Percentiles rank a stretch among this genome's conserved stretches.
Evolutionary conservation across 2,797 vertebrate genomes (phyloP).

Genomic region (Sebastes trivittatus): DNA sequence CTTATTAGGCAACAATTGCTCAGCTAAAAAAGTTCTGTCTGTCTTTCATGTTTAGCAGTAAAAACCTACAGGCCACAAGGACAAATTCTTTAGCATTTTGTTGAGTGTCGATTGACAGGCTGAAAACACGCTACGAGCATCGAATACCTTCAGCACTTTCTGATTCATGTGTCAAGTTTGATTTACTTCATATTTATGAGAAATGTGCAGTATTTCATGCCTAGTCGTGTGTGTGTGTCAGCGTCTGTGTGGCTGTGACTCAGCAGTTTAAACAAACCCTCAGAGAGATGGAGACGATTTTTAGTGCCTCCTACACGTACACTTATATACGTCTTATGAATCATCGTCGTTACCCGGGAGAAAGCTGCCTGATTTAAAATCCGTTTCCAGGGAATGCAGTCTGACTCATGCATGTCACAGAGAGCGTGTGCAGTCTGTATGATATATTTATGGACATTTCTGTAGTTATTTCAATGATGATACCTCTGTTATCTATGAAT

Average conservation of each 20-base stretch:
- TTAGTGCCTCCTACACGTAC: conserved; percentile 64
- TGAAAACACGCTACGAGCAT: neutral
- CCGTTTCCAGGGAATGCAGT: conserved; percentile 41
- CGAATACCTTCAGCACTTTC: neutral
- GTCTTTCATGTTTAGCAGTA: neutral
- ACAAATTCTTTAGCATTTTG: neutral
- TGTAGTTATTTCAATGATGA: neutral
- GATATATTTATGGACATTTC: conserved; percentile 2
- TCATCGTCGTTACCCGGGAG: conserved; percentile 72
- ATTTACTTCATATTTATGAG: conserved; percentile 20
- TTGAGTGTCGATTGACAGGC: neutral
- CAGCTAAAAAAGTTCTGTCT: neutral
- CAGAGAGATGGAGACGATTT: conserved; percentile 57
- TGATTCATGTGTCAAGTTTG: conserved; percentile 16
- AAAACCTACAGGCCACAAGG: neutral
- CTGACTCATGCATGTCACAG: conserved; percentile 37
- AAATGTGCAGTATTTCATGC: conserved; percentile 31
- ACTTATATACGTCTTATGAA: conserved; percentile 65
- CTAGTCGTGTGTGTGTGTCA: conserved; percentile 16
- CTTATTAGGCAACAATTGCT: neutral
- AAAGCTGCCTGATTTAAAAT: conserved; percentile 59
- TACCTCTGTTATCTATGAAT: neutral
- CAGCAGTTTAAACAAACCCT: conserved; percentile 65
- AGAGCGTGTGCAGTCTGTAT: conserved; percentile 24
- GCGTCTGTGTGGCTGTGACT: conserved; percentile 58